Evolutionary conservation across 1,140 invertebrate genomes (phyloP), one percentile per base, ranked within the genome.

Genomic region (Theocolax elegans): DNA sequence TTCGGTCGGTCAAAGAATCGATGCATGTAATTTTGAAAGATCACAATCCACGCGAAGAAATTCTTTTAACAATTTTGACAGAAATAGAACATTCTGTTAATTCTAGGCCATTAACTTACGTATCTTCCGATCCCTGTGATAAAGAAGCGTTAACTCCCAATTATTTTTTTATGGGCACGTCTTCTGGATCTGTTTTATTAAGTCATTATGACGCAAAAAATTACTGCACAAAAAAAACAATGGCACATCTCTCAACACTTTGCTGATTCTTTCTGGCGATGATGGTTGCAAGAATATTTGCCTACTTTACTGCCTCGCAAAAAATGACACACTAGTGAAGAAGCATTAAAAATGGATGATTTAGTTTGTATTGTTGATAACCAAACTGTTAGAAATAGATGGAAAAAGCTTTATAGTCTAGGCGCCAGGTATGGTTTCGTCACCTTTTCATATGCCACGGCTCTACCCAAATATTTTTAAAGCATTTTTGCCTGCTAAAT

Each of bases 101-200:
- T 35, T 64, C 60, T 3, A 21, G 44, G 13, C 60, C 60, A 29
- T 15, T 64, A 6, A 48, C 46, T 17, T 44, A 63, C 12, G 53
- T 79, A 9, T 74, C 72, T 6, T 44, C 54, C 9, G 70, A 74
- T 38, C 46, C 67, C 31, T 27, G 49, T 13, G 75, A 76, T 53
- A 42, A 66, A 10, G 53, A 49, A 15, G 56, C 58, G 8, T 40
- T 78, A 17, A 75, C 77, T 8, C 76, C 80, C 3, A 78, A 72
- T 42, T 78, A 81, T 72, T 79, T 81, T 48, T 53, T 81, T 0
- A 72, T 79, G 27, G 77, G 78, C 9, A n/a, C 51, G 3, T 63
- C 67, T 2, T 59, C 53, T 23, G 63, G 54, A 35, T 13, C 21
- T 17, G n/a, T 49, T 8, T 2, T 25, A 38, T 65, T 51, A 9